Percentiles rank a stretch among this genome's conserved stretches.
These are phyloP conservation scores for Sarotherodon lohbergeri DNA, from an alignment of 2,113 vertebrate genomes.

Conservation along the genomic window DNA sequence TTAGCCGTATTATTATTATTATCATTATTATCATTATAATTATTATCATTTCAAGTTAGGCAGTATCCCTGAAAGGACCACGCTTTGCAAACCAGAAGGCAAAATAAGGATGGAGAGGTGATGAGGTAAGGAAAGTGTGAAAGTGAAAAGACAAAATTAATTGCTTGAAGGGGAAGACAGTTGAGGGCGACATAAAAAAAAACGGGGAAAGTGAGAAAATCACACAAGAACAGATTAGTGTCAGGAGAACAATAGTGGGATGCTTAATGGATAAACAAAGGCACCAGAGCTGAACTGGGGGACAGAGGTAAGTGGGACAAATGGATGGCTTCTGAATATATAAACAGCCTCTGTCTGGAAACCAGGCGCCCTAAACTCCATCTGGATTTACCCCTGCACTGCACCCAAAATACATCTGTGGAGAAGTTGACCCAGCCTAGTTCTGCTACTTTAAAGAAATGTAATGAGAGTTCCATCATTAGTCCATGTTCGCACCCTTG, in stretches of 20 bases:
- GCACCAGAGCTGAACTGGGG: slow-evolving; percentile 6
- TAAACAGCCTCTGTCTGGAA: slow-evolving; percentile 39
- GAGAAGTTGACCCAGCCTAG: not conserved
- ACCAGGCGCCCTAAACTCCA: not conserved
- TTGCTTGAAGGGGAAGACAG: not conserved
- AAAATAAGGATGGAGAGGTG: not conserved
- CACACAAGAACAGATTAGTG: not conserved
- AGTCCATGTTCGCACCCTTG: not conserved
- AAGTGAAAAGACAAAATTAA: not conserved
- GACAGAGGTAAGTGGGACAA: slow-evolving; percentile 19
- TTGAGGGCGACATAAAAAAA: not conserved
- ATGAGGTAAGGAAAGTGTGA: not conserved
- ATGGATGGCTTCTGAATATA: slow-evolving; percentile 31
- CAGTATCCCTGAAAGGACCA: not conserved
- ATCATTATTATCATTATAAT: not conserved
- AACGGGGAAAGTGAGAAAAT: not conserved
- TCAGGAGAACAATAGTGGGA: not conserved
- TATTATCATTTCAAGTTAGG: not conserved
- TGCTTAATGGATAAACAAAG: not conserved
- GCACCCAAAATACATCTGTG: not conserved
- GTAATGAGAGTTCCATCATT: not conserved
- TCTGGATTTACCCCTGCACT: not conserved
- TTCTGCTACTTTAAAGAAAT: not conserved
- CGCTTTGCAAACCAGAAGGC: not conserved
- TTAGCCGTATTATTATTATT: not conserved